Evolutionary conservation across 2,888 invertebrate species (phyloP).

Genomic region (Lasius fuliginosus): DNA sequence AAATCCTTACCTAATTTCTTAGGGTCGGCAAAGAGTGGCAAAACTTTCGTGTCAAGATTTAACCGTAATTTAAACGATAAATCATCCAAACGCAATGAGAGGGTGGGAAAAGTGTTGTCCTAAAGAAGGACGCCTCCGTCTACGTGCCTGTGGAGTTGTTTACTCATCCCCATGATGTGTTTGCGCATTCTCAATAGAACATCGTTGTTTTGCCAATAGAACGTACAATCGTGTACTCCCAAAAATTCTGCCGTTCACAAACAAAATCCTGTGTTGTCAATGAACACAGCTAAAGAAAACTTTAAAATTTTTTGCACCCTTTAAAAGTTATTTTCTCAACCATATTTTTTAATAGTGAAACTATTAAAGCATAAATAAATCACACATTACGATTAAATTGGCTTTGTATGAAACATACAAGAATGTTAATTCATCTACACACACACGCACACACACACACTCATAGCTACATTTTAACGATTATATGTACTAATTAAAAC

Average conservation of each 20-base stretch:
- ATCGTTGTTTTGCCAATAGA: constrained; percentile 26
- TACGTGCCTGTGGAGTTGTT: constrained; percentile 73
- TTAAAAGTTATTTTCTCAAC: background rate
- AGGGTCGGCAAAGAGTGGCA: background rate
- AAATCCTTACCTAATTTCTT: constrained; percentile 12
- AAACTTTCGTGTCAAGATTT: constrained; percentile 30
- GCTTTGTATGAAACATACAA: background rate
- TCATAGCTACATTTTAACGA: background rate
- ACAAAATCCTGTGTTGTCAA: background rate
- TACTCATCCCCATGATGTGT: constrained; percentile 71
- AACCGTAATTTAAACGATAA: constrained; percentile 41
- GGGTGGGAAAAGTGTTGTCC: constrained; percentile 31
- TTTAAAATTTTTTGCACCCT: background rate
- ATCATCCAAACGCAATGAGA: background rate
- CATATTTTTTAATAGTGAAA: background rate
- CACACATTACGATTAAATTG: background rate
- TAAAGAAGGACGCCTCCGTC: constrained; percentile 64
- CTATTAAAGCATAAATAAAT: constrained; percentile 4
- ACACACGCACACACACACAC: too few species aligned
- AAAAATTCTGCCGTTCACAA: background rate
- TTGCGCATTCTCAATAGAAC: constrained; percentile 70
- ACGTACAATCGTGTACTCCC: background rate
- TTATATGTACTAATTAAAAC: constrained; percentile 40
- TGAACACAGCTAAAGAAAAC: background rate
- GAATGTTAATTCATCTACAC: background rate